These are phyloP conservation scores for Drosophila mimetica DNA, from an alignment of 2,888 invertebrate species.

Conservation along the genomic window DNA sequence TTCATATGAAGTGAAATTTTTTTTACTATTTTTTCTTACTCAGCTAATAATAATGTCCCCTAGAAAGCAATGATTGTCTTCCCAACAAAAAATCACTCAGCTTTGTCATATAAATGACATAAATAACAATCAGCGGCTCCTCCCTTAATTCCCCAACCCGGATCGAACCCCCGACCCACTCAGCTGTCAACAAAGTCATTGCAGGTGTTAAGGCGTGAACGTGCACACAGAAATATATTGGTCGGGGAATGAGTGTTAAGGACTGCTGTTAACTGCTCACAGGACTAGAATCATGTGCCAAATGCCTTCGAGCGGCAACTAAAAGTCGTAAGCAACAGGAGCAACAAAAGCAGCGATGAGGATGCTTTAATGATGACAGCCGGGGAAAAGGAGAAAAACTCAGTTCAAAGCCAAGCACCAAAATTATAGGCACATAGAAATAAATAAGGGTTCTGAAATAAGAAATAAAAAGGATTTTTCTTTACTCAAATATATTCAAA, in stretches of 20 bases:
- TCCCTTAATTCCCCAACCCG: not conserved
- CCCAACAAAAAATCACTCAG: conserved; percentile 2
- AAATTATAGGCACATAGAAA: conserved; percentile 6
- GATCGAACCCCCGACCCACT: conserved; percentile 12
- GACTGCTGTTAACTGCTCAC: conserved; percentile 34
- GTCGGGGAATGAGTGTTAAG: conserved; percentile 16
- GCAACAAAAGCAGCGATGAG: conserved; percentile 28
- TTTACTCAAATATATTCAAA: not conserved
- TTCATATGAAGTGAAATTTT: no score
- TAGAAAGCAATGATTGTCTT: not conserved
- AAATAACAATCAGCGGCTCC: conserved; percentile 19
- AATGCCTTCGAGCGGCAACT: conserved; percentile 56
- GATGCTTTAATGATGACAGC: conserved; percentile 41
- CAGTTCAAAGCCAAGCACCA: conserved; percentile 35
- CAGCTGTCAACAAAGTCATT: conserved; percentile 44
- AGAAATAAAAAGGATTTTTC: not conserved
- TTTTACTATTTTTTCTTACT: no score
- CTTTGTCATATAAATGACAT: conserved; percentile 23
- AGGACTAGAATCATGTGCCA: conserved; percentile 50
- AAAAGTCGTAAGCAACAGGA: conserved; percentile 53
- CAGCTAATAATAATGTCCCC: not conserved
- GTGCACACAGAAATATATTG: conserved; percentile 24
- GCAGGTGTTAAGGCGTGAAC: conserved; percentile 62
- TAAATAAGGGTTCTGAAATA: not conserved
- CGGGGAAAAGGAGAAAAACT: conserved; percentile 17